phyloP scores from a whole-genome alignment of 1,140 invertebrate species.

The Anadara kagoshimensis region DNA sequence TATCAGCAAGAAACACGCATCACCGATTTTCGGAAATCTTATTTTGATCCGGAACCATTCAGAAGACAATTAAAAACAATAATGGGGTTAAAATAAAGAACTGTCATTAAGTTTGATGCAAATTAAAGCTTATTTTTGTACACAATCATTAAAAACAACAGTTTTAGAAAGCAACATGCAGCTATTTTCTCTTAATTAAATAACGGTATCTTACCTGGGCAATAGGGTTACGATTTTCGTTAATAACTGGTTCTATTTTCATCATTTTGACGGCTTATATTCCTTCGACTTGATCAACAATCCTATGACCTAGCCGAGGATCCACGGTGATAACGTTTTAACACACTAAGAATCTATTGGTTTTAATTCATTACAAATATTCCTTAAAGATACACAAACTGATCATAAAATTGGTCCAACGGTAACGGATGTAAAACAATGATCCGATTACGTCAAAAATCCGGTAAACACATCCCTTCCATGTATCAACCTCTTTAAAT shows the following conservation, averaged over 20 bases:
- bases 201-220: constrained; percentile 49
- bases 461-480: too few relatives aligned
- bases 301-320: too few relatives aligned
- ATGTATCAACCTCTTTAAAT: too few relatives aligned
- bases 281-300: too few relatives aligned
- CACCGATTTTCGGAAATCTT: constrained; percentile 15
- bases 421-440: too few relatives aligned
- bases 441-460: too few relatives aligned
- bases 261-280: constrained; percentile 51
- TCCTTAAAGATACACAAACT: too few relatives aligned
- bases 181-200: neutral
- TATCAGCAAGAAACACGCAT: constrained; percentile 15
- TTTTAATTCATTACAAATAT: too few relatives aligned
- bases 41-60: neutral
- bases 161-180: constrained; percentile 2
- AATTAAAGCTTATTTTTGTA: neutral
- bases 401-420: too few relatives aligned
- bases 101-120: neutral
- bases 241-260: constrained; percentile 53
- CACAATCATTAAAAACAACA: constrained; percentile 5
- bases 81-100: neutral
- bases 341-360: too few relatives aligned
- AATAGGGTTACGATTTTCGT: constrained; percentile 34
- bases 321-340: too few relatives aligned
- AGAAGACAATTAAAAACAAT: neutral